A percentile compares a stretch with the other conserved stretches of the same genome.
Evolutionary conservation across 1,140 invertebrate species (phyloP).

Genomic region (Cyphomyrmex costatus): DNA sequence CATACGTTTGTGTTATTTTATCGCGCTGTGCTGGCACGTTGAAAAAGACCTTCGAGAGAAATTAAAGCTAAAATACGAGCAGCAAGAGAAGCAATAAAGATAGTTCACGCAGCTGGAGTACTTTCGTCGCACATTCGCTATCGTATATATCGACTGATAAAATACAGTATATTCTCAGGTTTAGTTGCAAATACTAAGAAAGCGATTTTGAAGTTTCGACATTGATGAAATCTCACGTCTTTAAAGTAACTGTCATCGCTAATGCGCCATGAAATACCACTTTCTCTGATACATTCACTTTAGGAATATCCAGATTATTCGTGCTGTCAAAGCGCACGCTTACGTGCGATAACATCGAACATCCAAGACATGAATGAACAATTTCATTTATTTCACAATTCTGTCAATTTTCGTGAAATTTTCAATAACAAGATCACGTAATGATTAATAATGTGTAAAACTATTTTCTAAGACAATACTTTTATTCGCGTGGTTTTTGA

Average conservation of each 20-base stretch:
- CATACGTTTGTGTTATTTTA: constrained; percentile 19
- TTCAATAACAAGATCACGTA: neutral
- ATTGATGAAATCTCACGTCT: neutral
- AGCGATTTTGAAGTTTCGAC: constrained; percentile 28
- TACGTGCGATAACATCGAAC: neutral
- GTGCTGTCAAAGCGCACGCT: neutral
- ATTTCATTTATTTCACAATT: neutral
- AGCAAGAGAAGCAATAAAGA: constrained; percentile 14
- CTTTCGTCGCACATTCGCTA: neutral
- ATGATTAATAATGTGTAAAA: constrained; percentile 23
- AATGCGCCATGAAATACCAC: constrained; percentile 5
- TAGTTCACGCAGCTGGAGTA: neutral
- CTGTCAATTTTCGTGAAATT: neutral
- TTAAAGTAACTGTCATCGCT: neutral
- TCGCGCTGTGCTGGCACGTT: constrained; percentile 18
- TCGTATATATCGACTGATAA: constrained; percentile 1
- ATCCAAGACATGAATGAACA: neutral
- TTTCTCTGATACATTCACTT: constrained; percentile 11
- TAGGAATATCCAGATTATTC: constrained; percentile 12
- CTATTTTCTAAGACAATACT: neutral
- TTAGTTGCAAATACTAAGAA: neutral
- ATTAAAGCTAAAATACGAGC: constrained; percentile 47
- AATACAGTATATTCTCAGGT: neutral
- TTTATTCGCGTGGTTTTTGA: neutral
- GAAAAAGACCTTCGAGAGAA: constrained; percentile 41